Percentiles rank a stretch among this genome's conserved stretches.
Evolutionary conservation across 2,888 invertebrate genomes (phyloP).

Genomic region (Resseliella maxima): DNA sequence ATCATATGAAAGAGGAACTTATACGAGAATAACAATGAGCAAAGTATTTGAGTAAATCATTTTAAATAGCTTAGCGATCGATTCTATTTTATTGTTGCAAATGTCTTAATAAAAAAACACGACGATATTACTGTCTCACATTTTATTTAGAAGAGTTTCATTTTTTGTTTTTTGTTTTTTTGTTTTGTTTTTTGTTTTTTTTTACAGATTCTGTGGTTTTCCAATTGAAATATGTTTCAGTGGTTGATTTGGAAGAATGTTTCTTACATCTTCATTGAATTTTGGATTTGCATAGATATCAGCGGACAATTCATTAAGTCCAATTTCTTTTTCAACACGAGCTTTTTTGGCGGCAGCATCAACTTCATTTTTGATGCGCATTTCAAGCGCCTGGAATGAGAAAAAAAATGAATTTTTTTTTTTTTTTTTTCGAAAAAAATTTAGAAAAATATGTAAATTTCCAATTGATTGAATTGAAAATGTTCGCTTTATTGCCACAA

Average conservation of each 20-base stretch:
- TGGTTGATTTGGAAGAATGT: conserved; percentile 61
- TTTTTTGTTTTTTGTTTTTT: too few relatives aligned
- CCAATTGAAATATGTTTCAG: conserved; percentile 58
- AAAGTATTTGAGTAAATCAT: neutral
- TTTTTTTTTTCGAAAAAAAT: too few relatives aligned
- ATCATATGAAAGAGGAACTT: neutral
- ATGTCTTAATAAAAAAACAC: neutral
- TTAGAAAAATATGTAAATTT: too few relatives aligned
- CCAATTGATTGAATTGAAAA: too few relatives aligned
- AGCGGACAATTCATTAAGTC: conserved; percentile 76
- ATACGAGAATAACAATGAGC: neutral
- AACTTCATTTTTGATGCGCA: conserved; percentile 79
- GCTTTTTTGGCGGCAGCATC: conserved; percentile 82
- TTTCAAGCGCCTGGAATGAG: conserved; percentile 77
- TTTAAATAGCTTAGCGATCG: neutral
- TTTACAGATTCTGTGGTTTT: conserved; percentile 58
- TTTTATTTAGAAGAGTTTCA: neutral
- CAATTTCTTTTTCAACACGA: conserved; percentile 78
- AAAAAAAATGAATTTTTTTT: too few relatives aligned
- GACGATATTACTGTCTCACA: neutral
- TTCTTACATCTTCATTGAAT: conserved; percentile 73
- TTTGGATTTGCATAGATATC: conserved; percentile 73
- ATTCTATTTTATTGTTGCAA: neutral
- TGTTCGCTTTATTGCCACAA: too few relatives aligned
- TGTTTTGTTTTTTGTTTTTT: neutral